Evolutionary conservation across 1,140 invertebrate genomes (phyloP), one percentile per base, ranked within the genome.

Genomic region (Cydia strobilella): DNA sequence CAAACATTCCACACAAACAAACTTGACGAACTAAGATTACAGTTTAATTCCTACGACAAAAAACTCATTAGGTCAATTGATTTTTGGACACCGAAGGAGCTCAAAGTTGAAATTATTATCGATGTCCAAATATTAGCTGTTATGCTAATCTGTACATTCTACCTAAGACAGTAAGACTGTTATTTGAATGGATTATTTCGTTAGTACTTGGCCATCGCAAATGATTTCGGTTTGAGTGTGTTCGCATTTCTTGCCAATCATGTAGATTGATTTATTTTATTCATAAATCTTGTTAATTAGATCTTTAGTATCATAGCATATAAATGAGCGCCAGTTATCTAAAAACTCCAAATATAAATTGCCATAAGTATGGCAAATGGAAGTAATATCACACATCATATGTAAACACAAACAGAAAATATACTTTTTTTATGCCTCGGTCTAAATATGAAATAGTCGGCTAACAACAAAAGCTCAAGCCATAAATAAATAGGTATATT

Each of bases 161-260:
- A 48, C 13, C 45, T 4, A 31, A 31, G 31, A 15, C 12, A 51
- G n/a, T 2, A 12, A 18, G n/a, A n/a, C n/a, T 1, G 48, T 51
- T 51, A 3, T 51, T 51, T 51, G 13, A 45, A 45, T 45, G 5
- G 0, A 51, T 51, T 6, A 2, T 51, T 51, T 18, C 1, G 48
- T 45, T 12, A 51, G 20, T 23, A 59, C 54, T 7, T 9, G 7
- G 54, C 54, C 54, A 59, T 23, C 54, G 54, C 20, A 59, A n/a
- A 59, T 59, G 9, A 10, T 59, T 59, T 59, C 54, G 20, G 9
- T 7, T 23, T 69, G 18, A 18, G 65, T 69, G 10, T 35, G 31
- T 42, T 31, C 12, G 65, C 65, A n/a, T 35, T 35, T 69, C 65
- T 69, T 69, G 65, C 65, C 65, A 39, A 69, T 35, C 65, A 18